Base-by-base conservation (phyloP, 1,140 invertebrate genomes). In the Anastrepha ludens region DNA sequence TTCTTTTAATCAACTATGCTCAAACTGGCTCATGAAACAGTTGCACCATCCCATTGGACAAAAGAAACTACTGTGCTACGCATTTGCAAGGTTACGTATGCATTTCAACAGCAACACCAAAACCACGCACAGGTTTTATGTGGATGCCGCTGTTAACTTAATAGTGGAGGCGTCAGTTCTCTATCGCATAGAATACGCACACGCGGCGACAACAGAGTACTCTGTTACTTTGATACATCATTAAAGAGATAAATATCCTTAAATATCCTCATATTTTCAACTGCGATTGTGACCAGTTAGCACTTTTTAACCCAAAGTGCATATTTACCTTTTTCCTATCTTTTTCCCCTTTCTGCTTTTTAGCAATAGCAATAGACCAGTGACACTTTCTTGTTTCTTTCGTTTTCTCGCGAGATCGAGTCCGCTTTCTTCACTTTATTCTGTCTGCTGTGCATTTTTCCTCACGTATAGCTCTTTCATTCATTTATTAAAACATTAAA, bases 81-180 rank as follows among this genome's bases (percentile, higher is more conserved):
- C 91, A 90, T 89, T 90, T 89, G 92, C 91, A 92, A 92, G 91
- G 91, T 92, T 92, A 92, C 91, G 91, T 92, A 90, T 92, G 91
- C 74, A 81, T 39, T 67, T 67, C 64, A 67, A 20, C n/a, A 67
- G 20, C 74, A 81, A 17, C 47, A 81, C 20, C 47, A 20, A 81
- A 81, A 58, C 74, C 74, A 81, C 50, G 74, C 74, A 55, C 74
- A 55, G 74, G 8, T 62, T 55, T 74, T 74, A 9, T 81, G n/a
- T 55, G 15, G 74, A 55, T 81, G 47, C 50, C n/a, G 74, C 47
- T 81, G 17, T 81, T 81, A 55, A 55, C 17, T 47, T 29, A 15
- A 47, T 44, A n/a, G 47, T 9, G 74, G 44, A 81, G 74, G 74
- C 74, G 74, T 81, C 74, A 47, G 47, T 81, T 20, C 47, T 74